Evolutionary conservation across 2,888 invertebrate genomes (phyloP), one percentile per base, ranked within the genome.

Genomic region (Synanthedon tipuliformis): DNA sequence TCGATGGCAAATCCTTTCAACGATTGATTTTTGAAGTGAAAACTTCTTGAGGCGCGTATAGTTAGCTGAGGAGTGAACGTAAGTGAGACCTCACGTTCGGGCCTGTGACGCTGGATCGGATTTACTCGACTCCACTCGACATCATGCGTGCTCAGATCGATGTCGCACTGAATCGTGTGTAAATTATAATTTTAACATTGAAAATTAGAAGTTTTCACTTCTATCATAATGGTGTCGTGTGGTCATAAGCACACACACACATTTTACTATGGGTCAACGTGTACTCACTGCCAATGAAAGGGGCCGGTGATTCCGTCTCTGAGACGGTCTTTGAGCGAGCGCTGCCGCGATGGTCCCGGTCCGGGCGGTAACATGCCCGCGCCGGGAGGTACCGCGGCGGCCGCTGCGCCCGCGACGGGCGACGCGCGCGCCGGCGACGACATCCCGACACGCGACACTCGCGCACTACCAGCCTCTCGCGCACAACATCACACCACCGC

Each of bases 271-370:
- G 4, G 45, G 13, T 13, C 8, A 45, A 13, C 4, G 15, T 18
- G 59, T 73, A 93, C 93, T 94, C 89, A 94, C 94, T 93, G 93
- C 93, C 93, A 94, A 69, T 91, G 90, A 75, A 94, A 92, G 68
- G 92, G 92, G 78, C 93, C 92, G 51, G 93, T 91, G 72, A 94
- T 93, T 69, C 94, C 94, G 61, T 94, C 94, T 75, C 93, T 89
- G 52, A 94, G 90, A 54, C 94, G 90, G 76, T 94, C 94, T 78
- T 93, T 92, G 65, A 94, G 88, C 52, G 94, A 94, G 58, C 94
- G 90, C 70, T 94, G 94, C 55, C 94, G 88, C 56, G 93, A 89
- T 54, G 93, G 93, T 12, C 83, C 88, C 8, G 86, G 85, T 40
- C 85, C 86, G 16, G 84, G 79, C 53, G 87, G 86, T 63, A 87